phyloP scores from a whole-genome alignment of 92 coral and sea anemone genomes.

The Umimayanthus kanabou region DNA sequence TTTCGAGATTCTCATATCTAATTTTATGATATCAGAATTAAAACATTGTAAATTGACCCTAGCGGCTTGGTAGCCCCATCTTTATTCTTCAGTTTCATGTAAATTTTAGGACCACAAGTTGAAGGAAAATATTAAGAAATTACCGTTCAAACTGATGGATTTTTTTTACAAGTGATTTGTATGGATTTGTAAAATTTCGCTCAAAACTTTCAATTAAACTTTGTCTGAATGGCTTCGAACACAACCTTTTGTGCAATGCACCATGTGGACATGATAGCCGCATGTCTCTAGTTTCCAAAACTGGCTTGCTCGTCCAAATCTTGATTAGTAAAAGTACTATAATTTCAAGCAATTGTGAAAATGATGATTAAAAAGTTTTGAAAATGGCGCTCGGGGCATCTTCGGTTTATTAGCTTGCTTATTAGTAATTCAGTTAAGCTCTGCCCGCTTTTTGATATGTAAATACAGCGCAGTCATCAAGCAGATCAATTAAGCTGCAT shows the following conservation, averaged over 20 bases:
- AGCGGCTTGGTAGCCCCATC: background rate
- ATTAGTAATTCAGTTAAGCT: no score
- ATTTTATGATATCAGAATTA: constrained; percentile 21
- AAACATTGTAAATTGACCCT: background rate
- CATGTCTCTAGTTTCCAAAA: constrained; percentile 23
- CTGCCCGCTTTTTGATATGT: no score
- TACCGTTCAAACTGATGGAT: background rate
- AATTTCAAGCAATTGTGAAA: background rate
- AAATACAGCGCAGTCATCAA: no score
- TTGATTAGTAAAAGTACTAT: background rate
- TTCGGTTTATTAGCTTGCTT: background rate
- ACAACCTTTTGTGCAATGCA: background rate
- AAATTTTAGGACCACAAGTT: background rate
- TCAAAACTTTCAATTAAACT: constrained; percentile 4
- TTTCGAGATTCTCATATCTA: background rate
- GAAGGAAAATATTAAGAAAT: background rate
- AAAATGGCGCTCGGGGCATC: background rate
- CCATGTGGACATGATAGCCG: background rate
- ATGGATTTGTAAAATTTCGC: background rate
- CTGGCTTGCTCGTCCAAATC: constrained; percentile 4
- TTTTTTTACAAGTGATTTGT: background rate
- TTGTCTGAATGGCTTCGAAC: background rate
- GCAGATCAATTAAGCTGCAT: no score
- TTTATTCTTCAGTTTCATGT: background rate
- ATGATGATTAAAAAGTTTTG: background rate